A percentile compares a stretch with the other conserved stretches of the same genome.
These are phyloP conservation scores for Hemitrygon akajei DNA, from an alignment of 2,797 vertebrate species.

Conservation along the genomic window DNA sequence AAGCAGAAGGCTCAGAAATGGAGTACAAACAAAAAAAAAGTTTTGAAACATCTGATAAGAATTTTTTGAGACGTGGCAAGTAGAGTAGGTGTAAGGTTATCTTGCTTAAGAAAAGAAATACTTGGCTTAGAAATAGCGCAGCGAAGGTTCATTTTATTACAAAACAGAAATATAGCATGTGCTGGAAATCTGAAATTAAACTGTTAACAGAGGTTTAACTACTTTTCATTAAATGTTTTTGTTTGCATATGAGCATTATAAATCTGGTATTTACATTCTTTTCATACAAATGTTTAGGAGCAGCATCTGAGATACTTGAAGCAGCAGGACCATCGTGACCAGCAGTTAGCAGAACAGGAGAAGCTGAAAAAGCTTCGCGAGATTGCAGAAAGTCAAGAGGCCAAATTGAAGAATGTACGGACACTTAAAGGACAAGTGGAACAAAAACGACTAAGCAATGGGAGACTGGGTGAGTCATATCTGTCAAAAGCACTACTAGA, in stretches of 20 bases:
- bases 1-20: too few relatives aligned
- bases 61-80: too few relatives aligned
- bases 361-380: conserved; percentile 74
- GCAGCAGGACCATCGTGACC: conserved; percentile 83
- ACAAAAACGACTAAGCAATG: conserved; percentile 82
- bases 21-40: too few relatives aligned
- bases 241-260: not conserved
- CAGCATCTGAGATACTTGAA: conserved; percentile 84
- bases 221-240: not conserved
- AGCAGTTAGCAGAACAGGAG: conserved; percentile 75
- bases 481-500: not conserved
- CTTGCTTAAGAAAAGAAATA: too few relatives aligned
- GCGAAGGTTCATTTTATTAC: too few relatives aligned
- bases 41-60: not conserved
- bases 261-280: not conserved
- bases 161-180: too few relatives aligned
- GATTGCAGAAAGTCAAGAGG: conserved; percentile 84
- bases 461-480: conserved; percentile 71
- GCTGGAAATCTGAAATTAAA: too few relatives aligned
- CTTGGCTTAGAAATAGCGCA: too few relatives aligned
- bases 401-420: conserved; percentile 79
- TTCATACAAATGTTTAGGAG: conserved; percentile 60
- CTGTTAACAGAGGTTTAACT: too few relatives aligned
- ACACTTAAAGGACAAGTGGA: conserved; percentile 84
- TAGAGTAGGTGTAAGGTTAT: too few relatives aligned